These are phyloP conservation scores for Drosophila nr. perissopoda DNA, from an alignment of 2,888 invertebrate genomes.

Conservation along the genomic window DNA sequence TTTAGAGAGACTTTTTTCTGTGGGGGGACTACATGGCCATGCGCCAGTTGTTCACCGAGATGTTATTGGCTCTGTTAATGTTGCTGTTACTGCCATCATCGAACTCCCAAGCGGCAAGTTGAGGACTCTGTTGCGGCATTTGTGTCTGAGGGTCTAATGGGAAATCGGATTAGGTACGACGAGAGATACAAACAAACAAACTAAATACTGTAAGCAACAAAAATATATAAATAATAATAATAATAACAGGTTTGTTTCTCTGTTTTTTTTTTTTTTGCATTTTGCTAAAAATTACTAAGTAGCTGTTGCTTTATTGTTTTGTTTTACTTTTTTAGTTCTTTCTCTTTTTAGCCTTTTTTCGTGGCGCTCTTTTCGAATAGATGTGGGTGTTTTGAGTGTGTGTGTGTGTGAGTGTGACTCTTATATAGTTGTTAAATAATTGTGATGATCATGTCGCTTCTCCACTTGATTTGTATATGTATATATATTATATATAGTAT, in stretches of 20 bases:
- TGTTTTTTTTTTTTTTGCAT: slow-evolving; percentile 57
- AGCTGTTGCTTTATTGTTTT: slow-evolving; percentile 76
- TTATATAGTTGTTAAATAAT: slow-evolving; percentile 54
- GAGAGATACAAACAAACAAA: slow-evolving; percentile 1
- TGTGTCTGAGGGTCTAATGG: slow-evolving; percentile 41
- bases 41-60: slow-evolving; percentile 55
- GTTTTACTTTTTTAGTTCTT: slow-evolving; percentile 43
- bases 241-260: slow-evolving; percentile 8
- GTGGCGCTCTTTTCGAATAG: slow-evolving; percentile 30
- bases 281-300: slow-evolving; percentile 79
- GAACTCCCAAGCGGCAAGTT: slow-evolving; percentile 50
- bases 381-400: slow-evolving; percentile 11
- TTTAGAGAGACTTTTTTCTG: slow-evolving; percentile 9
- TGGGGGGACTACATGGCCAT: slow-evolving; percentile 46
- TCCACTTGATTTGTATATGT: slow-evolving; percentile 29
- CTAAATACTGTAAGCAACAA: slow-evolving; percentile 8
- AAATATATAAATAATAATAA: slow-evolving; percentile 26
- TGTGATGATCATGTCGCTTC: slow-evolving; percentile 55
- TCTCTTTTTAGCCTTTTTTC: slow-evolving; percentile 54
- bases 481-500: slow-evolving; percentile 17
- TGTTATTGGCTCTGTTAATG: slow-evolving; percentile 44
- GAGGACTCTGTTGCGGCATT: slow-evolving; percentile 43
- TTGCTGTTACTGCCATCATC: slow-evolving; percentile 52
- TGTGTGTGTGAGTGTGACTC: slow-evolving; percentile 22
- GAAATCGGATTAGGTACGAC: slow-evolving; percentile 9